Evolutionary conservation across 2,888 invertebrate genomes (phyloP), one percentile per base, ranked within the genome.

Genomic region (Drosophila conformis): DNA sequence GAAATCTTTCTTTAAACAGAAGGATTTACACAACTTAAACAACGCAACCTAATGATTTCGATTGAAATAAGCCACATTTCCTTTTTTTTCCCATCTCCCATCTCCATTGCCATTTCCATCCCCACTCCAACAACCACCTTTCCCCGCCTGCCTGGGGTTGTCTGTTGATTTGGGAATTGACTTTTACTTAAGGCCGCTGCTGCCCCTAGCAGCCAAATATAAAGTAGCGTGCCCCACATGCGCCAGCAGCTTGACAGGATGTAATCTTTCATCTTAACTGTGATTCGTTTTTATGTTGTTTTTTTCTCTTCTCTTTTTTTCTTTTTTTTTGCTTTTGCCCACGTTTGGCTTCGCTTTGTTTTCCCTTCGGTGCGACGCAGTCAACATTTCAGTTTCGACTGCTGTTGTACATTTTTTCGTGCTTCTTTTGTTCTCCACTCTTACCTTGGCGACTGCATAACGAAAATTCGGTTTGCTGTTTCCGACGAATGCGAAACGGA

Each of bases 11-110:
- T 76, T 76, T 70, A 86, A 82, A 86, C 82, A 83, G 87, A 89
- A 82, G 84, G 89, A 87, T 89, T 89, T 90, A 56, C 69, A 78
- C 82, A 87, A 82, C 86, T 87, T 89, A 86, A 89, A 69, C 69
- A 80, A 51, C 53, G 69, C 64, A 78, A 75, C 61, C 74, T 78
- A 69, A 83, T 73, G 75, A 71, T 72, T 75, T 71, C 82, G 76
- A 80, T 87, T 83, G 87, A 89, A 89, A 82, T 82, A 89, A 87
- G 89, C 87, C 72, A 82, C 87, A 25, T 46, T 89, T 82, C 73
- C 21, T 29, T 72, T 56, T 70, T 1, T 18, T 5, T 18, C 11
- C n/a, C 29, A 40, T 3, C 51, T 35, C 35, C 21, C 11, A 35
- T 10, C 10, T 33, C 4, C 33, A 33, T 33, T 49, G 11, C 46